Evolutionary conservation across 2,797 vertebrate genomes (phyloP).

Genomic region (Sebastolobus alascanus): DNA sequence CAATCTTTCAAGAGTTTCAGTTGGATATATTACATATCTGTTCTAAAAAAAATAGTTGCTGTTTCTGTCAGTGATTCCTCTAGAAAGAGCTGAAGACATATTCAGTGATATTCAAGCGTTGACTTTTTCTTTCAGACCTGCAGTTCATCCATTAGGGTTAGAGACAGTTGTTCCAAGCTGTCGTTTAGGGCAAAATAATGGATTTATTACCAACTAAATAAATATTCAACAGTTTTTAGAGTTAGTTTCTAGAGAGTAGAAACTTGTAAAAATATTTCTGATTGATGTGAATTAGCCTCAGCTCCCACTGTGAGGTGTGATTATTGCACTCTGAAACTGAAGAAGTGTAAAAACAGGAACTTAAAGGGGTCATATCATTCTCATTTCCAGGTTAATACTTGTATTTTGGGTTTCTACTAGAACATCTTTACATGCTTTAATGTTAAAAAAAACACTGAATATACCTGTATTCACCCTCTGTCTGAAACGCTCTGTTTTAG

Average conservation of each 20-base stretch:
- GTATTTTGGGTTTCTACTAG: too few species aligned
- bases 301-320: not conserved
- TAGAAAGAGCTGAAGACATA: not conserved
- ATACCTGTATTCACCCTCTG: too few species aligned
- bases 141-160: not conserved
- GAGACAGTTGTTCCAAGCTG: not conserved
- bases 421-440: too few species aligned
- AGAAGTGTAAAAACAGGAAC: constrained; percentile 12
- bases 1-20: not conserved
- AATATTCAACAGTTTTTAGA: not conserved
- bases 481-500: too few species aligned
- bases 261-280: not conserved
- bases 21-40: not conserved
- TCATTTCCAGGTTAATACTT: too few species aligned
- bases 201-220: not conserved
- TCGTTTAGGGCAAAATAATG: not conserved
- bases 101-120: not conserved
- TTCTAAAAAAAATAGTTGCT: too few species aligned
- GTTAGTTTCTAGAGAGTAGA: too few species aligned
- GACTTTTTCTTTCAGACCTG: not conserved
- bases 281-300: not conserved
- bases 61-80: not conserved
- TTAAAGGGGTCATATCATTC: too few species aligned
- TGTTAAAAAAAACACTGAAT: too few species aligned
- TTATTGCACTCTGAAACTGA: constrained; percentile 5